Evolutionary conservation across 92 coral and sea anemone species (phyloP), one percentile per base, ranked within the genome.

Genomic region (Blastomussa wellsi): DNA sequence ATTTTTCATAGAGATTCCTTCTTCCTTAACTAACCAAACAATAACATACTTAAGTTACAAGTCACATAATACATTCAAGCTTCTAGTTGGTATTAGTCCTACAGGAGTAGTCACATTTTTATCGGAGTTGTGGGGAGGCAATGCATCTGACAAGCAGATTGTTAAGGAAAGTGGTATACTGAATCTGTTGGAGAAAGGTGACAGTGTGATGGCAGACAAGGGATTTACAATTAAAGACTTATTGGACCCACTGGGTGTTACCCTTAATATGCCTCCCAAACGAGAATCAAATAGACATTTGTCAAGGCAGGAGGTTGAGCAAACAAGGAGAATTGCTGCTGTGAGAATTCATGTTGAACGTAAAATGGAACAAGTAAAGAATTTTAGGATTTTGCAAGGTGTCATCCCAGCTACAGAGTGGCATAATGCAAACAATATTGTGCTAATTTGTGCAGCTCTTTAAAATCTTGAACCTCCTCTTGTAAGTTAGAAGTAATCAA

Each of bases 71-170:
- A 87, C 90, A 20, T 87, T 81, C 15, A 87, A 87, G 74, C 59
- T 81, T 13, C 86, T 89, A 11, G 92, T 89, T 17, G 89, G 89
- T 19, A 89, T 89, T 69, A 84, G 86, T n/a, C 92, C 92, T 14
- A 55, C 84, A 38, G 92, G 92, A 26, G 86, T 73, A 42, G 79
- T 84, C 31, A 89, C 79, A 52, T 84, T 79, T 33, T 20, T 89
- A 5, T 78, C 89, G 8, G 47, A 76, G 59, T 39, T 84, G 14
- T 89, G 92, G 92, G 89, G 92, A 29, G 85, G 82, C 1, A 78
- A 82, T 88, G 80, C 91, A 16, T 89, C 92, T 84, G 86, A 89
- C 86, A 71, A 48, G 82, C 86, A 84, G 7, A 88, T 88, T 77
- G 81, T 78, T 14, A 77, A 51, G 33, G 82, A 83, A 68, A 26